Evolutionary conservation across 2,797 vertebrate species (phyloP), one percentile per base, ranked within the genome.

Genomic region (Coregonus sp.): DNA sequence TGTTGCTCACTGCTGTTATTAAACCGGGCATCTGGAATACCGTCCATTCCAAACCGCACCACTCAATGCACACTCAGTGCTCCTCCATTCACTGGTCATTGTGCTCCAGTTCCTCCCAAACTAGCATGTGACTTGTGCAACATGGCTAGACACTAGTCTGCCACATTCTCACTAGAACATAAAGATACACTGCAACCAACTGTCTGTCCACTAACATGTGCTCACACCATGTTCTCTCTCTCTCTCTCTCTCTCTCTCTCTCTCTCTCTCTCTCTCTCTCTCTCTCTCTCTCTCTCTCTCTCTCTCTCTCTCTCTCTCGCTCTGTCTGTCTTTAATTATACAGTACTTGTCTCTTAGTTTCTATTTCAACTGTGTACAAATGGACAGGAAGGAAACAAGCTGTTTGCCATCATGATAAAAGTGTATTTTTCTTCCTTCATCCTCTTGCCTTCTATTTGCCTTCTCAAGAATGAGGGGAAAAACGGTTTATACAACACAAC

Each of bases 91-190:
- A 59, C 50, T 76, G 14, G 75, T 82, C 76, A 83, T 87, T 90
- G 89, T 90, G 86, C 84, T 87, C 81, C 84, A 89, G 69, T 90
- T 88, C 86, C 76, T 82, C 81, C 72, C 4, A 82, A 84, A 85
- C 77, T 75, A 80, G 75, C 86, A 74, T 87, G 85, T 91, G 88
- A 89, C 86, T 70, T 70, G n/a, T 70, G 47, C 40, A 18, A 25
- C 74, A 70, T 72, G 74, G 80, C 80, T 73, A 35, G 25, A 78
- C 4, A 37, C 35, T 5, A 37, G 35, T 5, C 35, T 37, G 35
- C 4, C 35, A 37, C 35, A 37, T 37, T 37, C 35, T 37, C 4
- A 37, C 35, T 37, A 37, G 5, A 37, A 47, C 40, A 47, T 11
- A 7, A 47, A 73, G 1, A 37, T 5, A 4, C 1, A 18, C 15